Evolutionary conservation across 2,888 invertebrate species (phyloP).

Genomic region (Gryllus longicercus): DNA sequence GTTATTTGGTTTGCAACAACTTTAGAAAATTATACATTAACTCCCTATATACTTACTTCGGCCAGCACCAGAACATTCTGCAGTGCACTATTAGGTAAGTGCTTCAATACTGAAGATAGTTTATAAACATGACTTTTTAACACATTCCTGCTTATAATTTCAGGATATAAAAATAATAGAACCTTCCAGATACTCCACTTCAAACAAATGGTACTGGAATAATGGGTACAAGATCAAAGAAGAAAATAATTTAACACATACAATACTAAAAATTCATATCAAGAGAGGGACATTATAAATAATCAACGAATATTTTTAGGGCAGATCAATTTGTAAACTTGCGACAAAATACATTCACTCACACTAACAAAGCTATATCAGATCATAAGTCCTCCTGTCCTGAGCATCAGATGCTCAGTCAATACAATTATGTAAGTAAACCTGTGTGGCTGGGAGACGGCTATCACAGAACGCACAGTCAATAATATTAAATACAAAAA

Average conservation of each 20-base stretch:
- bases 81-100: background rate
- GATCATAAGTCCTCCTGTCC: conserved; percentile 24
- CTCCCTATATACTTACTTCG: conserved; percentile 22
- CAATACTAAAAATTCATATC: background rate
- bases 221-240: background rate
- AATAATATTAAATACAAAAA: conserved; percentile 36
- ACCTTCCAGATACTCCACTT: background rate
- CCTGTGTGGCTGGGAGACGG: conserved; percentile 36
- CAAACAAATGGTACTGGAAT: conserved; percentile 21
- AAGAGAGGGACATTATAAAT: background rate
- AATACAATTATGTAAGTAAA: conserved; percentile 33
- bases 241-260: conserved; percentile 23
- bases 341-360: conserved; percentile 19
- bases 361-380: conserved; percentile 23
- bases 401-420: conserved; percentile 33
- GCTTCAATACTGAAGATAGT: conserved; percentile 22
- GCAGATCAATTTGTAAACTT: conserved; percentile 26
- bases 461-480: conserved; percentile 40
- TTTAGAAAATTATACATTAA: conserved; percentile 21
- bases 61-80: conserved; percentile 29
- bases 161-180: background rate
- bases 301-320: conserved; percentile 23
- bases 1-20: conserved; percentile 19
- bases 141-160: background rate
- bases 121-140: conserved; percentile 18